A percentile compares a stretch with the other conserved stretches of the same genome.
These are phyloP conservation scores for Andrena flavipes DNA, from an alignment of 2,888 invertebrate species.

Conservation along the genomic window DNA sequence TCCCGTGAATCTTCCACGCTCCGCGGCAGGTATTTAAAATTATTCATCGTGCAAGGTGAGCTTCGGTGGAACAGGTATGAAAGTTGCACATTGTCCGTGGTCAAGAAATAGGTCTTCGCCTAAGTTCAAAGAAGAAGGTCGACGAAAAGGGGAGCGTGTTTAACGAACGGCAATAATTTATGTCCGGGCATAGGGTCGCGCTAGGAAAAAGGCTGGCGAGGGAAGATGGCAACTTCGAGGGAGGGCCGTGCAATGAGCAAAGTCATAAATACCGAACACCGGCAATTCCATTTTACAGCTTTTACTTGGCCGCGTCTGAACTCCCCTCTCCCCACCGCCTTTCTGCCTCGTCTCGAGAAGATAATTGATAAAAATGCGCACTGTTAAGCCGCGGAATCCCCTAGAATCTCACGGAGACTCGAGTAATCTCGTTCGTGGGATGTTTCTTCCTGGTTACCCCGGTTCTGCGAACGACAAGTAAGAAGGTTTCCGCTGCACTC, in stretches of 20 bases:
- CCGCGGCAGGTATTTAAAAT: no score
- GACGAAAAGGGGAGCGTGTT: slow-evolving; percentile 29
- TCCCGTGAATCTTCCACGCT: no score
- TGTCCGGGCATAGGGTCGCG: slow-evolving; percentile 36
- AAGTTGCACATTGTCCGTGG: not conserved
- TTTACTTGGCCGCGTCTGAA: not conserved
- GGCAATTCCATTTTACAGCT: slow-evolving; percentile 48
- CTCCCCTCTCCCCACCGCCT: slow-evolving; percentile 11
- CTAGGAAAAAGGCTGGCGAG: slow-evolving; percentile 27
- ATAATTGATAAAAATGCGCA: slow-evolving; percentile 33
- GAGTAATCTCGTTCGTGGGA: not conserved
- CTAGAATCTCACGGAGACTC: not conserved
- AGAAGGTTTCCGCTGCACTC: not conserved
- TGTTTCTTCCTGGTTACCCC: not conserved
- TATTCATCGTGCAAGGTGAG: not conserved
- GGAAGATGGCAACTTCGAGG: slow-evolving; percentile 6
- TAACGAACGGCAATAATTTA: slow-evolving; percentile 69
- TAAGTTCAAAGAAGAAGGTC: slow-evolving; percentile 44
- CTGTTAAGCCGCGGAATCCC: not conserved
- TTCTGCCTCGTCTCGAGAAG: not conserved
- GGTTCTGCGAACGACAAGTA: not conserved
- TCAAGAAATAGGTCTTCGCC: slow-evolving; percentile 15
- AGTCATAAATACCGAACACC: slow-evolving; percentile 49
- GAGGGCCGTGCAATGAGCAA: slow-evolving; percentile 9
- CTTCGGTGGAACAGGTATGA: not conserved